Evolutionary conservation across 2,113 vertebrate genomes (phyloP).

Genomic region (Thinocorus orbignyianus): DNA sequence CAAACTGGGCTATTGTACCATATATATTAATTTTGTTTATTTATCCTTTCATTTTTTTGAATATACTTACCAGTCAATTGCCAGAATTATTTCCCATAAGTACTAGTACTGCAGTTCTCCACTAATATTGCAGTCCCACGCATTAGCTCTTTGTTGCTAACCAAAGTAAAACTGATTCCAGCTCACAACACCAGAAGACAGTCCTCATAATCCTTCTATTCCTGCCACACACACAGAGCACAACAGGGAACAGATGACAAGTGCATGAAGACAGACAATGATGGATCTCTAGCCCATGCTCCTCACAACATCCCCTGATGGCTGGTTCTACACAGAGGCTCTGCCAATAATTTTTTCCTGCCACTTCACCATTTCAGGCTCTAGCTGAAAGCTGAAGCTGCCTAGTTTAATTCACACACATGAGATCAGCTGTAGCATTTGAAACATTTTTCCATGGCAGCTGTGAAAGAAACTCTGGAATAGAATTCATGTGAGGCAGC

Average conservation of each 20-base stretch:
- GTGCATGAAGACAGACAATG: rapidly evolving
- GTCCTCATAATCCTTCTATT: background rate
- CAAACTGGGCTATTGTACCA: background rate
- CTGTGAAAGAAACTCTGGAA: background rate
- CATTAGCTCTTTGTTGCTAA: background rate
- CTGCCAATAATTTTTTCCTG: background rate
- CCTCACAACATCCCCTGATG: background rate
- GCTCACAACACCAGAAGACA: background rate
- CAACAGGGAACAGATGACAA: background rate
- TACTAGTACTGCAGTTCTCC: too few relatives aligned
- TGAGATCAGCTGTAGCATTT: background rate
- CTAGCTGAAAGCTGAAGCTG: background rate
- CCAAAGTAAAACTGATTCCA: background rate
- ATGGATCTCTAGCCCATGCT: background rate
- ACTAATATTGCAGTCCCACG: too few relatives aligned
- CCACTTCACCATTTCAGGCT: background rate
- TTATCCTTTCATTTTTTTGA: background rate
- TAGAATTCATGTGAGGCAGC: background rate
- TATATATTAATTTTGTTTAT: background rate
- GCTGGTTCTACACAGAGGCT: background rate
- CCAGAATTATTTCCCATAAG: background rate
- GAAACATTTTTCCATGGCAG: background rate
- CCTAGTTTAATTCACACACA: background rate
- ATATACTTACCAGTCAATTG: background rate
- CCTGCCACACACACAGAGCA: too few relatives aligned